These are phyloP conservation scores for Timandra comae DNA, from an alignment of 2,888 invertebrate genomes.

Conservation along the genomic window DNA sequence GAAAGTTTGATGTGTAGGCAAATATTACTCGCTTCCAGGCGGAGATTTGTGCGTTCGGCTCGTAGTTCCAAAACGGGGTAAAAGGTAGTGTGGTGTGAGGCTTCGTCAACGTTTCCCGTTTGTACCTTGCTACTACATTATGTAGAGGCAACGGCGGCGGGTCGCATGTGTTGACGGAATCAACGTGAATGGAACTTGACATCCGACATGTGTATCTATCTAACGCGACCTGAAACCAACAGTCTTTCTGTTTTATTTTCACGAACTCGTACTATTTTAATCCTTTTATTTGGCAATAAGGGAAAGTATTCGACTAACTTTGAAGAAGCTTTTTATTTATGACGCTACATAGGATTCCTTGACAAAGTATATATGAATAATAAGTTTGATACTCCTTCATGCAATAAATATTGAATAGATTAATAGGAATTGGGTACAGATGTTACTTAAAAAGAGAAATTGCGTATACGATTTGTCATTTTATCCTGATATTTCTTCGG, in stretches of 20 bases:
- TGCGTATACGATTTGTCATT: too few species aligned
- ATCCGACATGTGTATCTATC: conserved; percentile 57
- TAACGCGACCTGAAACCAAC: conserved; percentile 33
- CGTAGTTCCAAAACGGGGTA: conserved; percentile 58
- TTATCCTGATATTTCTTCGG: too few species aligned
- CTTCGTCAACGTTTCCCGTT: conserved; percentile 38
- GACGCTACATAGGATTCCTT: too few species aligned
- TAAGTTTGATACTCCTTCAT: too few species aligned
- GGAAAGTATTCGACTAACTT: too few species aligned
- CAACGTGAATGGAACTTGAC: conserved; percentile 66
- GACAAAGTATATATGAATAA: too few species aligned
- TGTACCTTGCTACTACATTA: conserved; percentile 48
- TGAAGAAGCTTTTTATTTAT: too few species aligned
- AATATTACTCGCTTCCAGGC: conserved; percentile 68
- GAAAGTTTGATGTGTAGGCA: conserved; percentile 77
- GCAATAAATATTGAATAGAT: too few species aligned
- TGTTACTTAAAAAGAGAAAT: too few species aligned
- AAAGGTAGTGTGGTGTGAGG: conserved; percentile 44
- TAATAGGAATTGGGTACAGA: too few species aligned
- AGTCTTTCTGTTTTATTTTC: conserved; percentile 34
- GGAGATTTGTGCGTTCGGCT: conserved; percentile 68
- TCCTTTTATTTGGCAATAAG: too few species aligned
- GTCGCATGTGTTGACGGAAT: conserved; percentile 52
- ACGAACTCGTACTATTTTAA: too few species aligned
- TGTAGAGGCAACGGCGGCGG: conserved; percentile 41